These are phyloP conservation scores for Gymnoscopelus braueri DNA, from an alignment of 2,797 vertebrate genomes.

Conservation along the genomic window DNA sequence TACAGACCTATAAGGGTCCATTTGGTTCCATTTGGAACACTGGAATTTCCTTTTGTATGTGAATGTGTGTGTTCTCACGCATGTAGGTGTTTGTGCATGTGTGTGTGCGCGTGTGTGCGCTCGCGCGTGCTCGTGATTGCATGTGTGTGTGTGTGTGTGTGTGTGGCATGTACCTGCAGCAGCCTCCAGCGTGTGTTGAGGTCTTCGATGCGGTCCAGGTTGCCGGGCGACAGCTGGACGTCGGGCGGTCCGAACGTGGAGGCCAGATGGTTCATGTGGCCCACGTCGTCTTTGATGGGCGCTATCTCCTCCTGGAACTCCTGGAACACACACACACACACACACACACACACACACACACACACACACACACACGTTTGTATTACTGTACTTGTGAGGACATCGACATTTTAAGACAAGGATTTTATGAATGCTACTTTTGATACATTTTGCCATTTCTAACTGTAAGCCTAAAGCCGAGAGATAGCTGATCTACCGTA, in stretches of 20 bases:
- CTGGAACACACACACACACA: slow-evolving; percentile 66
- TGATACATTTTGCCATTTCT: no score
- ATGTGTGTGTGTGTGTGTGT: background rate
- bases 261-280: slow-evolving; percentile 88
- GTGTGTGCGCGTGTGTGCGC: background rate
- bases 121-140: no score
- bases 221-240: slow-evolving; percentile 90
- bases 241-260: slow-evolving; percentile 84
- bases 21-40: no score
- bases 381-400: background rate
- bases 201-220: slow-evolving; percentile 89
- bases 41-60: no score
- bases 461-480: no score
- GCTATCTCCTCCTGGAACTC: slow-evolving; percentile 89
- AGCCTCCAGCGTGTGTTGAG: slow-evolving; percentile 93
- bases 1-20: no score
- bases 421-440: no score
- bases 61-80: background rate
- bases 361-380: slow-evolving; percentile 4
- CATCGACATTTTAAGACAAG: no score
- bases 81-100: background rate
- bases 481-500: no score
- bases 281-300: slow-evolving; percentile 92
- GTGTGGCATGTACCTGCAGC: slow-evolving; percentile 86
- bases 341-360: slow-evolving; percentile 7